Percentiles rank a stretch among this genome's conserved stretches.
Conservation (phyloP, 2,113 vertebrate species). For the Marcusenius ussheri region DNA sequence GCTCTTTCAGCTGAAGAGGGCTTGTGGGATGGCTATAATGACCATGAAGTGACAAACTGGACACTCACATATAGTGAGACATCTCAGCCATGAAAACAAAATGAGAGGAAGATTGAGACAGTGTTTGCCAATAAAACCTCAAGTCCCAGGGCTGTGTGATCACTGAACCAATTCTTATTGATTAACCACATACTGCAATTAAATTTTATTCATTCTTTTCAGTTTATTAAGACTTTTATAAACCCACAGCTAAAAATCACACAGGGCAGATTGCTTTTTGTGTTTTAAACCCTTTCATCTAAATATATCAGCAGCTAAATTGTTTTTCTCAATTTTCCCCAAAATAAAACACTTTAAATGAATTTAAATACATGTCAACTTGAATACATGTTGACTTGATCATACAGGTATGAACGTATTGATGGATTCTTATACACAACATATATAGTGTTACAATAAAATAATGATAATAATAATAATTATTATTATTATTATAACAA, state of each 20-base stretch:
- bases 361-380: background rate
- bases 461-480: background rate
- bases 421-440: background rate
- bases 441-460: background rate
- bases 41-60: background rate
- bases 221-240: background rate
- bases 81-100: background rate
- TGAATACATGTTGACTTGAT: background rate
- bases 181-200: background rate
- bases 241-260: background rate
- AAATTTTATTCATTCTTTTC: background rate
- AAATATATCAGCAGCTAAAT: background rate
- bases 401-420: background rate
- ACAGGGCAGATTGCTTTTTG: background rate
- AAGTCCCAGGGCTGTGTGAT: background rate
- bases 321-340: background rate
- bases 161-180: background rate
- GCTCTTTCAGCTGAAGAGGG: background rate
- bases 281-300: background rate
- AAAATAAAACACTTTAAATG: background rate
- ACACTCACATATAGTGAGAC: background rate
- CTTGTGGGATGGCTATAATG: background rate
- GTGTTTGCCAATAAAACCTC: background rate
- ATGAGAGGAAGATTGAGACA: background rate
- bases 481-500: background rate